Percentiles rank a stretch among this genome's conserved stretches.
Conservation (phyloP, 2,113 vertebrate species). For the Hippocampus barbouri region DNA sequence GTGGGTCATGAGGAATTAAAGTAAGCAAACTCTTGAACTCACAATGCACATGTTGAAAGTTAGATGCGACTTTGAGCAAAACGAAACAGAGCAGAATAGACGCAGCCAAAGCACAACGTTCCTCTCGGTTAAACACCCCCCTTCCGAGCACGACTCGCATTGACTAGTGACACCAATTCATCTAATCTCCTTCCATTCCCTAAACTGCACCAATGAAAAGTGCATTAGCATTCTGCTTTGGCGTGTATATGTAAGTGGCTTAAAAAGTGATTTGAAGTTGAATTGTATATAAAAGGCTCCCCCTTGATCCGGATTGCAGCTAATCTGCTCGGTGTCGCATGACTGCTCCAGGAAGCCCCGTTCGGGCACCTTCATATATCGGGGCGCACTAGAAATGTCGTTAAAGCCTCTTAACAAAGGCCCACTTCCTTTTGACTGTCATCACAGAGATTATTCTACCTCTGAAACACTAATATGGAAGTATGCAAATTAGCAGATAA, state of each 20-base stretch:
- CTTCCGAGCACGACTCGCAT: constrained; percentile 62
- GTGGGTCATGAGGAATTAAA: neutral
- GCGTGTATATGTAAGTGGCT: constrained; percentile 83
- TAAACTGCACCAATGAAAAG: constrained; percentile 77
- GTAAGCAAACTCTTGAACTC: neutral
- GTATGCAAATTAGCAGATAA: constrained; percentile 58
- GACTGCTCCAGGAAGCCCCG: constrained; percentile 78
- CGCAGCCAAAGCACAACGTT: constrained; percentile 40
- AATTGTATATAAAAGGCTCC: constrained; percentile 85
- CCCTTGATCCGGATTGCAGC: constrained; percentile 80
- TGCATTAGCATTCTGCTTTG: constrained; percentile 81
- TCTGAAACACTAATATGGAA: constrained; percentile 38
- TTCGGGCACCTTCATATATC: constrained; percentile 76
- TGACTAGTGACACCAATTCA: constrained; percentile 70
- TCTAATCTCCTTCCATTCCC: constrained; percentile 77
- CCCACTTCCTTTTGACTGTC: constrained; percentile 77
- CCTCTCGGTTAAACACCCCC: constrained; percentile 64
- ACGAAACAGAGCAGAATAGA: neutral
- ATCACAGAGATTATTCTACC: constrained; percentile 47
- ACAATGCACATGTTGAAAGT: neutral
- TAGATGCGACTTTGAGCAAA: neutral
- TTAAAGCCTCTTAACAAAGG: constrained; percentile 77
- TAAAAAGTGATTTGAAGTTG: constrained; percentile 87
- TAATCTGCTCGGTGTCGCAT: constrained; percentile 84
- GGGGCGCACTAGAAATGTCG: constrained; percentile 66